Evolutionary conservation across 64 coral and sea anemone genomes (phyloP).

Genomic region (Porites australiensis): DNA sequence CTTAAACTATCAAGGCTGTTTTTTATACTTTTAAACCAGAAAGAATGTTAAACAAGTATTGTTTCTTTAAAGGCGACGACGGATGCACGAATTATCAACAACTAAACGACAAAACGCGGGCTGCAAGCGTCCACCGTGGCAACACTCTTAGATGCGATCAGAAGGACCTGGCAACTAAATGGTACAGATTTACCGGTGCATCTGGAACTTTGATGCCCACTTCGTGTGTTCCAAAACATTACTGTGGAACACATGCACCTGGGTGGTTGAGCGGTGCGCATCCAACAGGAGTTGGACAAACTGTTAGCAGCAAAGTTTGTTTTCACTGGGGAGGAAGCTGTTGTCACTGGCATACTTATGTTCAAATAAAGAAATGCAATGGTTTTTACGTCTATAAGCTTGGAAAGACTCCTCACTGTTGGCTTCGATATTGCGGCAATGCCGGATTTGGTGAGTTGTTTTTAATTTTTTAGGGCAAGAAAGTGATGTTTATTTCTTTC

Average conservation of each 20-base stretch:
- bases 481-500: not conserved
- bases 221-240: constrained; percentile 24
- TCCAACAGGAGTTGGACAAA: constrained; percentile 27
- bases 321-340: constrained; percentile 34
- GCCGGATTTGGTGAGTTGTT: constrained; percentile 24
- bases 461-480: no score
- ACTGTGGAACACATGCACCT: constrained; percentile 58
- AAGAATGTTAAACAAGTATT: not conserved
- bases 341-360: constrained; percentile 14
- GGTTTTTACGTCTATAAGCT: constrained; percentile 63
- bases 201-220: constrained; percentile 31
- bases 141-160: constrained; percentile 50
- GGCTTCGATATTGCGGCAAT: constrained; percentile 54
- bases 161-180: not conserved
- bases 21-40: no score
- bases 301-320: constrained; percentile 28
- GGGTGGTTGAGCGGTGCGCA: constrained; percentile 44
- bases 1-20: no score
- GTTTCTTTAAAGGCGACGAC: not conserved
- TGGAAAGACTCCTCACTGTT: not conserved
- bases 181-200: constrained; percentile 49
- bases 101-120: not conserved
- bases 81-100: not conserved
- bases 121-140: constrained; percentile 6
- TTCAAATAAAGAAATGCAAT: constrained; percentile 27